Evolutionary conservation across 2,888 invertebrate genomes (phyloP), one percentile per base, ranked within the genome.

Genomic region (Oxytorus armatus): DNA sequence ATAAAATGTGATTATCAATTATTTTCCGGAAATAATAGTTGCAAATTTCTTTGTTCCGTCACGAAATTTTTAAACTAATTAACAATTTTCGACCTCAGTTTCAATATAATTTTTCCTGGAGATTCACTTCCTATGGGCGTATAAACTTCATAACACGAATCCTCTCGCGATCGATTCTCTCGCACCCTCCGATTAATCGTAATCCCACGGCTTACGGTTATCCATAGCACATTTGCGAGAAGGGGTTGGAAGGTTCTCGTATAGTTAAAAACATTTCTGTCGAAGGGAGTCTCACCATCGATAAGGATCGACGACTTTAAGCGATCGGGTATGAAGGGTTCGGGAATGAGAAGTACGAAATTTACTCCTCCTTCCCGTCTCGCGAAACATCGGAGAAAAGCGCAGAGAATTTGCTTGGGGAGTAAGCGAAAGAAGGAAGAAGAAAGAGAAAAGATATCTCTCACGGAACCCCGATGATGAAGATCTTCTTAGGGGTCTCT

Each of bases 271-370:
- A 69, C 69, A 47, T 73, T 42, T 29, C 47, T 36, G 11, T 21
- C 1, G 21, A 16, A 53, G 18, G 21, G 69, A 25, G 49, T 29
- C 53, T 23, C 23, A 16, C 42, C 42, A 65, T 74, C 77, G 80
- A 81, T 81, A 77, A 77, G 74, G 82, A 79, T 84, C 81, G 85
- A 84, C 83, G 81, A 84, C 73, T 77, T 47, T 36, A 63, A 81
- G 81, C 72, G 81, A 76, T 77, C 80, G 75, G 47, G 36, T 7
- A 61, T 21, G 29, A 44, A 23, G 21, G 57, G 57, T 47, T 33
- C 11, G 42, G 53, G 55, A 74, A 82, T 57, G 61, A 51, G 39
- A 65, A 77, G 81, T 83, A 86, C 82, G n/a, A n/a, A n/a, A n/a
- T 85, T 44, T 36, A 8, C 47, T 69, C 49, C 66, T 63, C 75